Percentiles rank a stretch among this genome's conserved stretches.
phyloP scores from a whole-genome alignment of 2,888 invertebrate genomes.

The Drosophila monieri region DNA sequence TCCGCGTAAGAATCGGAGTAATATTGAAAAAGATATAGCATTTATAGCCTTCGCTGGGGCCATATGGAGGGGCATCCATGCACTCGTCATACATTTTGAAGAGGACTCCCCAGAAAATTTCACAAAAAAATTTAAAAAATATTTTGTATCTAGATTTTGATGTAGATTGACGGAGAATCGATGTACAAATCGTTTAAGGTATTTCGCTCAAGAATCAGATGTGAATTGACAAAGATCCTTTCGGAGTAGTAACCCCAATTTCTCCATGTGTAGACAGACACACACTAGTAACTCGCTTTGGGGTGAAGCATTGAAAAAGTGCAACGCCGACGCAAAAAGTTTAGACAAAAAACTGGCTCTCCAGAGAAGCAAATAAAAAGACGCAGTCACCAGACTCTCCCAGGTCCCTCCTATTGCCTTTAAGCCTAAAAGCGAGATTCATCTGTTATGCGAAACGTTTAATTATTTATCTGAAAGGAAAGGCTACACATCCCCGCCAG shows the following conservation, averaged over 20 bases:
- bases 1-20: too few relatives aligned
- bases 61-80: too few relatives aligned
- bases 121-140: too few relatives aligned
- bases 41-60: too few relatives aligned
- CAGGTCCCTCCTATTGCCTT: conserved; percentile 53
- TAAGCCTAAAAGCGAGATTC: conserved; percentile 79
- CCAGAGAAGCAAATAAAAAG: conserved; percentile 28
- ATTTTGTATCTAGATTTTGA: too few relatives aligned
- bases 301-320: conserved; percentile 65
- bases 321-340: conserved; percentile 48
- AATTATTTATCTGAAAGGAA: conserved; percentile 82
- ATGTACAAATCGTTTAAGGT: too few relatives aligned
- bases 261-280: conserved; percentile 23
- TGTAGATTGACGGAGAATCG: too few relatives aligned
- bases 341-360: conserved; percentile 45
- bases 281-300: conserved; percentile 10
- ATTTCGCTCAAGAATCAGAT: too few relatives aligned
- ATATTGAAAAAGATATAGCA: too few relatives aligned
- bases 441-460: conserved; percentile 81
- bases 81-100: too few relatives aligned
- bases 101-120: too few relatives aligned
- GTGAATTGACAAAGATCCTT: too few relatives aligned
- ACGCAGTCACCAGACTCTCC: conserved; percentile 22
- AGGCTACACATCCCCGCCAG: conserved; percentile 31
- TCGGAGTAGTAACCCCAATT: background rate